A percentile compares a stretch with the other conserved stretches of the same genome.
phyloP scores from a whole-genome alignment of 2,797 vertebrate species.

The Malacoctenus gilli region DNA sequence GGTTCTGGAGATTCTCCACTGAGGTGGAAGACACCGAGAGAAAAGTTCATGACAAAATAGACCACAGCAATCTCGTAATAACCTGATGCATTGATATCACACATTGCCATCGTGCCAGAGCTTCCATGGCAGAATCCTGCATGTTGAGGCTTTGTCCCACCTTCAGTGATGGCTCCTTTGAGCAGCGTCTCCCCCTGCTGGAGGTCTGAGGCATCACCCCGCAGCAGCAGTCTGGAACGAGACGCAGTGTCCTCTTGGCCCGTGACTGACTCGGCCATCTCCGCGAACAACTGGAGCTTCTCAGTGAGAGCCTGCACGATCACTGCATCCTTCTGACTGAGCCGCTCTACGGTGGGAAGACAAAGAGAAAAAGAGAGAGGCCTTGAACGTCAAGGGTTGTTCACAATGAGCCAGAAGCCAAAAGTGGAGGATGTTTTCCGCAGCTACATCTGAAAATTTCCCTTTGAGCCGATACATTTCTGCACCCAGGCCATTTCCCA shows the following conservation, averaged over 20 bases:
- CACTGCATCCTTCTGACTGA: conserved; percentile 86
- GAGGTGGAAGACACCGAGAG: conserved; percentile 2
- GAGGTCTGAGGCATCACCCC: conserved; percentile 85
- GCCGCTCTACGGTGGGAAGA: conserved; percentile 77
- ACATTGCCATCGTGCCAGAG: no score
- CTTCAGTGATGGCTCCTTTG: conserved; percentile 89
- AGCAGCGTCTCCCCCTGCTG: conserved; percentile 89
- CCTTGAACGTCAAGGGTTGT: no score
- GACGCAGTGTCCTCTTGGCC: conserved; percentile 81
- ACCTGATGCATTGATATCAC: no score
- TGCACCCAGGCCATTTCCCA: no score
- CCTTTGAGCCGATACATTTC: no score
- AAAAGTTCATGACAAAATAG: neutral
- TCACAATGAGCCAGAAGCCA: no score
- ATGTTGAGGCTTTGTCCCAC: conserved; percentile 63
- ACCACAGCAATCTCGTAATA: no score
- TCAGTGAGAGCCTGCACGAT: conserved; percentile 86
- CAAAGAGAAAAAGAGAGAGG: neutral
- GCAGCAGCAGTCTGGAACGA: conserved; percentile 78
- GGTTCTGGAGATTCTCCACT: conserved; percentile 92
- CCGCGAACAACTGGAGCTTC: conserved; percentile 92
- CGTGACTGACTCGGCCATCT: conserved; percentile 84
- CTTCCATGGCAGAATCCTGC: neutral
- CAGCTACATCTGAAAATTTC: no score
- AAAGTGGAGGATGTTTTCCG: no score